Evolutionary conservation across 1,140 invertebrate genomes (phyloP).

Genomic region (Diploscapter pachys): DNA sequence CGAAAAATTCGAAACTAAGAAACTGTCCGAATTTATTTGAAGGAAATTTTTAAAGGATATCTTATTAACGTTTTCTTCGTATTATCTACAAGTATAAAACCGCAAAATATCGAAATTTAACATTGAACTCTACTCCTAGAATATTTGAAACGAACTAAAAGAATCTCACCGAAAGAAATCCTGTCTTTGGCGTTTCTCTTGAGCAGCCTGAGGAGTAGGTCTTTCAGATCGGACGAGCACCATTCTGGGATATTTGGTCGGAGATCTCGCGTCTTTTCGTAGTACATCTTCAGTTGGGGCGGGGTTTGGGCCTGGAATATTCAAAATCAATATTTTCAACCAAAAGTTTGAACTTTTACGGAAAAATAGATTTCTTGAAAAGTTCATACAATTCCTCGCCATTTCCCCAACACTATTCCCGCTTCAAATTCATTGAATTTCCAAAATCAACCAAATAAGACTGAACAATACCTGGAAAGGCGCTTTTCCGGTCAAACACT

Average conservation of each 20-base stretch:
- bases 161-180: constrained; percentile 74
- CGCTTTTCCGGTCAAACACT: constrained; percentile 95
- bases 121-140: neutral
- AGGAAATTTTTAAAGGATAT: too few relatives aligned
- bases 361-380: constrained; percentile 12
- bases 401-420: too few relatives aligned
- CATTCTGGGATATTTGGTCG: constrained; percentile 87
- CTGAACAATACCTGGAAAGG: constrained; percentile 71
- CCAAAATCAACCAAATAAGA: neutral
- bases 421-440: too few relatives aligned
- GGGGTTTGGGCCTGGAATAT: constrained; percentile 80
- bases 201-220: constrained; percentile 79
- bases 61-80: too few relatives aligned
- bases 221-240: constrained; percentile 81
- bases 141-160: constrained; percentile 2
- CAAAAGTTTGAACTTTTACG: constrained; percentile 6
- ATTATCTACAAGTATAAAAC: too few relatives aligned
- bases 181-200: constrained; percentile 87
- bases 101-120: too few relatives aligned
- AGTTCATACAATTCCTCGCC: neutral
- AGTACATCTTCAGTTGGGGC: constrained; percentile 93
- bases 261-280: constrained; percentile 92
- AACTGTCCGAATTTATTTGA: too few relatives aligned
- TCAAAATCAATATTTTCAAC: neutral
- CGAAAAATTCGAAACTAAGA: too few relatives aligned